phyloP scores from a whole-genome alignment of 2,888 invertebrate species.

The Cephus pulcher region DNA sequence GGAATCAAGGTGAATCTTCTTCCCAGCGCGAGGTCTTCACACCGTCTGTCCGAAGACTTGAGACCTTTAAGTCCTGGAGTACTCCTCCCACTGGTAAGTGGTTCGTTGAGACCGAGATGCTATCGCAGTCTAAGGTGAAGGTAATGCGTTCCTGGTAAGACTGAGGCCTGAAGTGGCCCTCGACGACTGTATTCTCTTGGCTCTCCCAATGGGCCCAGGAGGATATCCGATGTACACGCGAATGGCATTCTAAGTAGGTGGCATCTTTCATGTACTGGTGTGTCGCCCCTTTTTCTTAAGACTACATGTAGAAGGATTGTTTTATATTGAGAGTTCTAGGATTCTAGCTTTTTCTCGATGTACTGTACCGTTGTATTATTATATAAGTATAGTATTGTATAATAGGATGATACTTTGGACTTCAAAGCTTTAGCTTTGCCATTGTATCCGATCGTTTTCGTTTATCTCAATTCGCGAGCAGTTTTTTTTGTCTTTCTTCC shows the following conservation, averaged over 20 bases:
- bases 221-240: slow-evolving; percentile 21
- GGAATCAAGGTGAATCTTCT: not conserved
- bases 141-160: slow-evolving; percentile 20
- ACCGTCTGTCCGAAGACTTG: not conserved
- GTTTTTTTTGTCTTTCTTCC: not conserved
- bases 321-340: not conserved
- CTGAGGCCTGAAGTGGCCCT: slow-evolving; percentile 3
- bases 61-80: not conserved
- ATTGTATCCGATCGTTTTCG: not conserved
- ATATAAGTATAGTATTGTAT: not conserved
- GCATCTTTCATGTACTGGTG: slow-evolving; percentile 1
- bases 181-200: slow-evolving; percentile 1
- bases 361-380: not conserved
- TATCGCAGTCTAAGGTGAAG: slow-evolving; percentile 19
- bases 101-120: slow-evolving; percentile 14
- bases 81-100: slow-evolving; percentile 9
- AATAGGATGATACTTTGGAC: not conserved
- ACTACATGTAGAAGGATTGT: not conserved
- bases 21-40: not conserved
- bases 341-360: not conserved
- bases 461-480: not conserved
- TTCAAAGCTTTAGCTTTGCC: not conserved
- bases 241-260: slow-evolving; percentile 20
- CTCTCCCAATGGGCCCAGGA: slow-evolving; percentile 11
- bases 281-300: not conserved